Percentiles rank a stretch among this genome's conserved stretches.
These are phyloP conservation scores for Zele albiditarsus DNA, from an alignment of 2,888 invertebrate species.

Conservation along the genomic window DNA sequence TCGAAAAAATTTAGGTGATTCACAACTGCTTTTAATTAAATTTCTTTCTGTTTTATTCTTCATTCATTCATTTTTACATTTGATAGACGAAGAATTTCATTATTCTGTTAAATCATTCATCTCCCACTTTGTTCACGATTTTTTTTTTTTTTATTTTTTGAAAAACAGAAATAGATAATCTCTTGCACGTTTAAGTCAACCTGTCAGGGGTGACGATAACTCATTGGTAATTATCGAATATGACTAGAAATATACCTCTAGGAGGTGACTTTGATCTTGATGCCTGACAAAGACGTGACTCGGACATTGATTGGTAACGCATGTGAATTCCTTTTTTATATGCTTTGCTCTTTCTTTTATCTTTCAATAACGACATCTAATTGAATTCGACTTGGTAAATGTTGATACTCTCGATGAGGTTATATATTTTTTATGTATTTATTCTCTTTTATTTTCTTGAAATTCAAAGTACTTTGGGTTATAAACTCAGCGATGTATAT, in stretches of 20 bases:
- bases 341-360: constrained; percentile 26
- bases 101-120: not conserved
- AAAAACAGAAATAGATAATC: not conserved
- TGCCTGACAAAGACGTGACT: not conserved
- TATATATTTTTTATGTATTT: constrained; percentile 3
- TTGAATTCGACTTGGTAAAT: constrained; percentile 2
- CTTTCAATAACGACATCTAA: constrained; percentile 1
- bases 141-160: constrained; percentile 16
- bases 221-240: constrained; percentile 28
- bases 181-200: constrained; percentile 8
- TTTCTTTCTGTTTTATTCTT: not conserved
- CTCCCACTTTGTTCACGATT: not conserved
- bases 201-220: constrained; percentile 13
- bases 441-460: constrained; percentile 2
- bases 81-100: not conserved
- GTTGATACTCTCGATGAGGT: constrained; percentile 12
- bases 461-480: constrained; percentile 37
- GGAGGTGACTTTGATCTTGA: constrained; percentile 38
- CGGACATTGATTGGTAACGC: not conserved
- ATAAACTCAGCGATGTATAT: constrained; percentile 56
- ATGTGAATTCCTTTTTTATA: not conserved
- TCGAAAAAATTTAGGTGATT: constrained; percentile 1
- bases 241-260: constrained; percentile 42
- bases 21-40: not conserved
- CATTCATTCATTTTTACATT: not conserved